These are phyloP conservation scores for Heliconius cydno DNA, from an alignment of 2,888 invertebrate genomes.

Conservation along the genomic window DNA sequence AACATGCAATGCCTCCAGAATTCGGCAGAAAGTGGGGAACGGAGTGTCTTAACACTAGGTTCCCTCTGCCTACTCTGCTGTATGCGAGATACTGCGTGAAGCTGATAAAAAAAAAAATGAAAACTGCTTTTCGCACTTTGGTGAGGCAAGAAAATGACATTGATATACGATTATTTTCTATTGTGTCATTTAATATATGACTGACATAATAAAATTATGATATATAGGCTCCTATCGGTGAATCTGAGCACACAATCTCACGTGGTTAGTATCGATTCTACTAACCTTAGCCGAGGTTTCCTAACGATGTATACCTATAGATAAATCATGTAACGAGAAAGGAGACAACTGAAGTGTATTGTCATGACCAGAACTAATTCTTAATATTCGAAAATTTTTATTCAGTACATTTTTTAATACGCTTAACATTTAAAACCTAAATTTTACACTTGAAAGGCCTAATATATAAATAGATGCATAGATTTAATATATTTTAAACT, in stretches of 20 bases:
- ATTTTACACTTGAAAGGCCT: too few relatives aligned
- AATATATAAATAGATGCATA: not conserved
- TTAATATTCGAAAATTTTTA: not conserved
- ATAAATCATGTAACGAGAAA: not conserved
- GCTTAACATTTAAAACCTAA: too few relatives aligned
- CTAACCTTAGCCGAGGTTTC: slow-evolving; percentile 1
- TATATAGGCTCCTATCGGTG: not conserved
- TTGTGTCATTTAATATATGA: not conserved
- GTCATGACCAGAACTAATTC: too few relatives aligned
- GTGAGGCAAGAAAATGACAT: too few relatives aligned
- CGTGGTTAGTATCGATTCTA: not conserved
- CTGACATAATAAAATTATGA: not conserved
- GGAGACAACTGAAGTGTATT: not conserved
- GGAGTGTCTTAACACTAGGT: too few relatives aligned
- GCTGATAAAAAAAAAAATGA: too few relatives aligned
- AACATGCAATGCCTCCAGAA: too few relatives aligned
- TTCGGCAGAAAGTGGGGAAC: too few relatives aligned
- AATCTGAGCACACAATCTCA: not conserved
- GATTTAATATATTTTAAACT: not conserved
- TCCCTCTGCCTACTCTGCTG: too few relatives aligned
- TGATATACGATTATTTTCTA: not conserved
- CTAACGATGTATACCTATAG: not conserved
- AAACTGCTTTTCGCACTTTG: too few relatives aligned
- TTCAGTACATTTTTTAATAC: too few relatives aligned
- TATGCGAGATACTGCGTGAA: too few relatives aligned